Evolutionary conservation across 2,113 vertebrate genomes (phyloP), one percentile per base, ranked within the genome.

Genomic region (Odobenus rosmarus): DNA sequence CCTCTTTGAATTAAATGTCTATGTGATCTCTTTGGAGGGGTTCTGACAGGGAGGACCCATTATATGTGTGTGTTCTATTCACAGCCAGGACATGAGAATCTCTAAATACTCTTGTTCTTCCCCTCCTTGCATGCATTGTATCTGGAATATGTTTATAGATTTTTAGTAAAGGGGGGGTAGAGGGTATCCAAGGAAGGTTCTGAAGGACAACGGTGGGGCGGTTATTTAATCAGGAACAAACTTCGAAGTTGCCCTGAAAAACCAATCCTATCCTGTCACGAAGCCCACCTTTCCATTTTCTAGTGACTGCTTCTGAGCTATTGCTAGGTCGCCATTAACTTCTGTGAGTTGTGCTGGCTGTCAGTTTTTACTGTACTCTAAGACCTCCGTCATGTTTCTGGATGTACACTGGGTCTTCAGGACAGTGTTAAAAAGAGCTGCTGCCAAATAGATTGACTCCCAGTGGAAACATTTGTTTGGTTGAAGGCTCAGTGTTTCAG

Each of bases 141-240:
- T 93, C 93, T 98, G 96, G 96, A 97, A 97, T 92, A 97, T 90
- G 85, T 97, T 98, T 97, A 81, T 95, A 90, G 79, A 77, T 91
- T 61, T 90, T 92, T 36, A 89, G 96, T 51, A 1, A 76, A 97
- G 97, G 90, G 92, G 83, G 94, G 96, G 94, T 97, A 93, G 7
- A 84, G 72, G 89, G 85, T 94, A 53, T 92, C 88, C 55, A 18
- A 98, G 96, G 98, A 98, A 97, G 42, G 90, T 26, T 84, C 79
- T 87, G 93, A 97, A 96, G 80, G 96, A 96, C 97, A 96, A 97
- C 76, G 3, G 69, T 88, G 26, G 74, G 62, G 55, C 53, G 0
- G 82, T 15, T n/a, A 59, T 92, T 31, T 0, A 18, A 46, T 79
- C 59, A 86, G 55, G 81, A 96, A 92, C 10, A 15, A 72, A 67